These are phyloP conservation scores for Syritta pipiens DNA, from an alignment of 2,888 invertebrate species.

Conservation along the genomic window DNA sequence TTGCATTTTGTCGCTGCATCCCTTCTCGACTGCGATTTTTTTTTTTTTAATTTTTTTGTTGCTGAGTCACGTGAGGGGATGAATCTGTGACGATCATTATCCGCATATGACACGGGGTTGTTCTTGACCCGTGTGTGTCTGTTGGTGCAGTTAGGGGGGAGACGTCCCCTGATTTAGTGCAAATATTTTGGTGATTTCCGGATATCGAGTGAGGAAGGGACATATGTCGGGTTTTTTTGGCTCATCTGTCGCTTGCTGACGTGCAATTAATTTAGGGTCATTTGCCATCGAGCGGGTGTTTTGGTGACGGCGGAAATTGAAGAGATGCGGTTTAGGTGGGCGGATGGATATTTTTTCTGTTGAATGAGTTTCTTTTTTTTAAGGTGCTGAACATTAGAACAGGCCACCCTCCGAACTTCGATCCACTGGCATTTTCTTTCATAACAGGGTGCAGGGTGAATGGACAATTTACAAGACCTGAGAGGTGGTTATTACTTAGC, in stretches of 20 bases:
- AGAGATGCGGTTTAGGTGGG: no score
- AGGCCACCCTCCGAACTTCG: no score
- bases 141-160: constrained; percentile 49
- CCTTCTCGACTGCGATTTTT: constrained; percentile 17
- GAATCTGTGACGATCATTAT: constrained; percentile 57
- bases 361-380: no score
- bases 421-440: no score
- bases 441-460: no score
- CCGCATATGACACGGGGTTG: constrained; percentile 58
- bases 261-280: constrained; percentile 63
- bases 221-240: constrained; percentile 51
- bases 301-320: no score
- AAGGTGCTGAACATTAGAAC: no score
- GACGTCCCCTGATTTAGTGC: constrained; percentile 50
- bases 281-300: no score
- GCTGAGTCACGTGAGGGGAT: constrained; percentile 51
- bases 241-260: constrained; percentile 59
- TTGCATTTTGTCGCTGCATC: neutral
- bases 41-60: constrained; percentile 8
- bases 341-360: no score
- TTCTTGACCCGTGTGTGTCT: constrained; percentile 39
- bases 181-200: constrained; percentile 67
- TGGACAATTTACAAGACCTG: no score
- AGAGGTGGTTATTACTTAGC: no score
- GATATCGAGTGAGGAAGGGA: constrained; percentile 54